phyloP scores from a whole-genome alignment of 2,797 vertebrate species.

The Vespertilio murinus region DNA sequence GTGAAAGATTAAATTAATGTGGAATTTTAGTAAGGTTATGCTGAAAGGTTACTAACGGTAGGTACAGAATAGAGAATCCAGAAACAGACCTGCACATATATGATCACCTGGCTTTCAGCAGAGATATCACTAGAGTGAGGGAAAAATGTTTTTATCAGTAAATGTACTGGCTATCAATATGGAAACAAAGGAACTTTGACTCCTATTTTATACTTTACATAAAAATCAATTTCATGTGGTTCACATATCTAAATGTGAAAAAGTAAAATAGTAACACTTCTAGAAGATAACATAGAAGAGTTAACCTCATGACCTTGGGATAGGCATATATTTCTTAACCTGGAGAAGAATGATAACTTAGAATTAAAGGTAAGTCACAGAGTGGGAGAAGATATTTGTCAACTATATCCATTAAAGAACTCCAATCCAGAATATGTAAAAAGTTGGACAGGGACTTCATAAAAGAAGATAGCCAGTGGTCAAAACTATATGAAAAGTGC shows the following conservation, averaged over 20 bases:
- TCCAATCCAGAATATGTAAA: not conserved
- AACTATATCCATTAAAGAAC: not conserved
- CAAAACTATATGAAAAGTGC: not conserved
- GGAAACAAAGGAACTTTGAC: not conserved
- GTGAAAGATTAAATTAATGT: constrained; percentile 9
- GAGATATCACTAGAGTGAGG: not conserved
- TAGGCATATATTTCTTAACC: not conserved
- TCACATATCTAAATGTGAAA: not conserved
- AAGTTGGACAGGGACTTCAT: not conserved
- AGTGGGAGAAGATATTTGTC: not conserved
- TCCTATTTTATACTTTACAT: not conserved
- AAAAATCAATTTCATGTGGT: not conserved
- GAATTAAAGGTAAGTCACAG: not conserved
- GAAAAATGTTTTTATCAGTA: not conserved
- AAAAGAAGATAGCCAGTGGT: not conserved
- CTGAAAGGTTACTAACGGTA: not conserved
- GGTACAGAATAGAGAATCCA: not conserved
- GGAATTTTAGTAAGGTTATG: not conserved
- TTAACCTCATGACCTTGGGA: not conserved
- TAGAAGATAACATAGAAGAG: not conserved
- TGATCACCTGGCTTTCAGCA: not conserved
- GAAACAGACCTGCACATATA: not conserved
- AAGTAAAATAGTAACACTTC: not conserved
- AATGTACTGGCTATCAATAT: not conserved
- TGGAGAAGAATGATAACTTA: not conserved